phyloP scores from a whole-genome alignment of 2,888 invertebrate genomes.

The Pseudanteris insignis region DNA sequence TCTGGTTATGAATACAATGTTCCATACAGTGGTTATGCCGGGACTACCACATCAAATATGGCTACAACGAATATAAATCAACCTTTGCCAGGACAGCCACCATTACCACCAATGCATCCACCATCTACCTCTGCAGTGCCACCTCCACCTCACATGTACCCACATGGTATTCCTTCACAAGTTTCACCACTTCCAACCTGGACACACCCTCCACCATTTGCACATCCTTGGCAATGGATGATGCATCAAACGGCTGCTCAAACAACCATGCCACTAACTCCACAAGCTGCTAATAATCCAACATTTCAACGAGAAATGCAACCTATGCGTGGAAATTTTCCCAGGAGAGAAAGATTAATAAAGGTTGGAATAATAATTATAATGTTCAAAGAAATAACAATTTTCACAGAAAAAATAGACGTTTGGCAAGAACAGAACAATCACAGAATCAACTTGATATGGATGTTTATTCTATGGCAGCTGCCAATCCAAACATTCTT shows the following conservation, averaged over 20 bases:
- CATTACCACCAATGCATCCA: constrained; percentile 64
- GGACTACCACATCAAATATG: constrained; percentile 44
- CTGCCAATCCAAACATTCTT: constrained; percentile 48
- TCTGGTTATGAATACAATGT: constrained; percentile 54
- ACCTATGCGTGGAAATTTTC: constrained; percentile 55
- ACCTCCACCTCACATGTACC: constrained; percentile 58
- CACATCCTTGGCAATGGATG: constrained; percentile 63
- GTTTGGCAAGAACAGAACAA: constrained; percentile 54
- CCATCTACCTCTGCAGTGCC: constrained; percentile 56
- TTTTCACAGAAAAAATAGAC: constrained; percentile 61
- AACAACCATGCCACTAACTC: constrained; percentile 43
- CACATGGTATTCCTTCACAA: constrained; percentile 58
- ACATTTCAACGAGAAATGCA: constrained; percentile 57
- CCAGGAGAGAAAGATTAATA: constrained; percentile 56
- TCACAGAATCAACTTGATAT: constrained; percentile 56
- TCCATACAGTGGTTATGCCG: constrained; percentile 55
- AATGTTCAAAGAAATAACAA: constrained; percentile 57
- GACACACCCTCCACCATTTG: constrained; percentile 51
- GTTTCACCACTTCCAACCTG: constrained; percentile 59
- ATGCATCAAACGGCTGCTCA: constrained; percentile 57
- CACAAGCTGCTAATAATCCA: constrained; percentile 51
- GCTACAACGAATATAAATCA: constrained; percentile 54
- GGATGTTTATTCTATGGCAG: constrained; percentile 54
- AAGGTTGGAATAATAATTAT: constrained; percentile 55
- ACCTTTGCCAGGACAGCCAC: constrained; percentile 63